phyloP scores from a whole-genome alignment of 2,888 invertebrate genomes.

The Philopedon plagiatum region DNA sequence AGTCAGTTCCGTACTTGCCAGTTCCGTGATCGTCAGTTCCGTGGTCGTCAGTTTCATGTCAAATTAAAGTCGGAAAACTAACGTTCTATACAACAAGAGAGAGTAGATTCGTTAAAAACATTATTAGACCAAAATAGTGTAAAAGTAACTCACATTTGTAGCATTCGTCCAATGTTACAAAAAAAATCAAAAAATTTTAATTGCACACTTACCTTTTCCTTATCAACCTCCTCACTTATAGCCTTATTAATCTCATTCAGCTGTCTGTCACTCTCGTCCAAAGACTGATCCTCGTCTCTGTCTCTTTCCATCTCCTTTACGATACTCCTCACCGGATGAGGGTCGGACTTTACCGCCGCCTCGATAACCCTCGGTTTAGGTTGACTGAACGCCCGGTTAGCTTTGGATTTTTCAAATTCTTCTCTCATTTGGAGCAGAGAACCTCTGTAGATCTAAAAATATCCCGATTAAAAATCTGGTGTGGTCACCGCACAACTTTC shows the following conservation, averaged over 20 bases:
- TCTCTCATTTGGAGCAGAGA: slow-evolving; percentile 70
- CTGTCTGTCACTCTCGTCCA: slow-evolving; percentile 29
- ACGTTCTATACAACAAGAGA: no score
- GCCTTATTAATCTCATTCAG: slow-evolving; percentile 33
- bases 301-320: slow-evolving; percentile 76
- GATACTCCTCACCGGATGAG: slow-evolving; percentile 71
- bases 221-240: slow-evolving; percentile 44
- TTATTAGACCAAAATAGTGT: no score
- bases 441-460: slow-evolving; percentile 73
- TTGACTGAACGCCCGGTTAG: slow-evolving; percentile 66
- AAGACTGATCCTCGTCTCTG: slow-evolving; percentile 44
- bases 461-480: not conserved
- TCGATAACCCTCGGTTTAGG: slow-evolving; percentile 68
- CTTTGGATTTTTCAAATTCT: slow-evolving; percentile 67
- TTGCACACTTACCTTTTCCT: slow-evolving; percentile 52
- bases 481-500: no score
- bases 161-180: no score
- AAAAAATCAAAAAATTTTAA: no score
- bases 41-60: no score
- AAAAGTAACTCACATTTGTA: no score
- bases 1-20: no score
- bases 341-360: slow-evolving; percentile 69
- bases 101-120: no score
- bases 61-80: no score
- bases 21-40: no score